Conservation (phyloP, 1,140 invertebrate species). For the Pseudachorutes palmiensis region DNA sequence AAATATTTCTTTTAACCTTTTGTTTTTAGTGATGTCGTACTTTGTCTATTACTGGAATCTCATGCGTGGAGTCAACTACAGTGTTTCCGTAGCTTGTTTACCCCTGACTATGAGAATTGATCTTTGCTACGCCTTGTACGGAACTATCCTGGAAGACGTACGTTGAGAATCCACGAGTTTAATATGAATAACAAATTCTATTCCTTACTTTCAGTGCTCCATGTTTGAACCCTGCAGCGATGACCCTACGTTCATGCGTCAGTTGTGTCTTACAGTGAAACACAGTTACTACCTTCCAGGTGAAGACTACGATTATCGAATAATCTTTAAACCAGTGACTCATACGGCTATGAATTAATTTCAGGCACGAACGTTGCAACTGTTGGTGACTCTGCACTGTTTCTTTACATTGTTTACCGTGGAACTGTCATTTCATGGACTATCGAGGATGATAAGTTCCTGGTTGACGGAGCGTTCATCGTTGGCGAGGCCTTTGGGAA, state of each 20-base stretch:
- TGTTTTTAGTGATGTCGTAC: neutral
- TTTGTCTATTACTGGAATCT: neutral
- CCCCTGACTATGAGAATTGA: neutral
- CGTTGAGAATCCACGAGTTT: too few species aligned
- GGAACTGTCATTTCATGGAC: neutral
- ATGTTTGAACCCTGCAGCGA: neutral
- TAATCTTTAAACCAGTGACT: neutral
- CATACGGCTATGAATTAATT: neutral
- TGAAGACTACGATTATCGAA: neutral
- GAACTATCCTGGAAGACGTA: neutral
- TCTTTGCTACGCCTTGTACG: neutral
- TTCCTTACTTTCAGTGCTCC: neutral
- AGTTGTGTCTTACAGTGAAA: neutral
- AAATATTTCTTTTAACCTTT: neutral
- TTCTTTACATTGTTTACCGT: neutral
- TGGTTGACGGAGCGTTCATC: neutral
- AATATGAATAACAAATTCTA: neutral
- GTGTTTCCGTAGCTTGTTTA: neutral
- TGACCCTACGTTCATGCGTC: neutral
- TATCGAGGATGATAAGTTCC: neutral
- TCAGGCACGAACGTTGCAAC: neutral
- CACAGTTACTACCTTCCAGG: neutral
- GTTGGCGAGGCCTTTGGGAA: neutral
- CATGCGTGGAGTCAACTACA: neutral
- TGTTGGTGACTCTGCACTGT: neutral